Evolutionary conservation across 2,888 invertebrate species (phyloP), one percentile per base, ranked within the genome.

Genomic region (Sceliomorpha sp.): DNA sequence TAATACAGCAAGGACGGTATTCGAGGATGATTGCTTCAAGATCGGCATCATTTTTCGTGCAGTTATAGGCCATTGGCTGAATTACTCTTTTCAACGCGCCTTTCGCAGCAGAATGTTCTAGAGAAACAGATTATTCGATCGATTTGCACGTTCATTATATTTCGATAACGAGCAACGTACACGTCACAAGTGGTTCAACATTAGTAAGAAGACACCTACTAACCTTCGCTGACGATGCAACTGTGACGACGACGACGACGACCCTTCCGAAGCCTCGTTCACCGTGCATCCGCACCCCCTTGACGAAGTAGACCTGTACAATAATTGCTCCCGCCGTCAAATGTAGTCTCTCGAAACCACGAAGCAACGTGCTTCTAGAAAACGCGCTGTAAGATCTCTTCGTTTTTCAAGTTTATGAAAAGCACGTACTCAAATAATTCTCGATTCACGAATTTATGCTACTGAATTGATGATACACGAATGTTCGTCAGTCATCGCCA

Each of bases 281-380:
- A n/a, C n/a, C n/a, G n/a, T n/a, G n/a, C n/a, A n/a, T n/a, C n/a
- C n/a, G n/a, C n/a, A n/a, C n/a, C n/a, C n/a, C n/a, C n/a, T n/a
- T n/a, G n/a, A n/a, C n/a, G n/a, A n/a, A n/a, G 63, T 74, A 73
- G 75, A 62, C 79, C 79, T 77, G 76, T 77, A 77, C 71, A 68
- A 79, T 81, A 83, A 83, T 81, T 82, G 79, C 78, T n/a, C 76
- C 73, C 64, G 72, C 59, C 75, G 76, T 74, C 70, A 75, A 56
- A 48, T 59, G 60, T 24, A 55, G 34, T 51, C 10, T 51, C 24
- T 8, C 36, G 24, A 48, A 50, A 63, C 51, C 66, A 67, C 63
- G 53, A 67, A 36, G 44, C 50, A 62, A 32, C 34, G 32, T 32
- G 44, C 13, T 34, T 48, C 40, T 42, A 42, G 36, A 13, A n/a